These are phyloP conservation scores for Apodemus agrarius DNA, from an alignment of 2,797 vertebrate genomes.

Conservation along the genomic window DNA sequence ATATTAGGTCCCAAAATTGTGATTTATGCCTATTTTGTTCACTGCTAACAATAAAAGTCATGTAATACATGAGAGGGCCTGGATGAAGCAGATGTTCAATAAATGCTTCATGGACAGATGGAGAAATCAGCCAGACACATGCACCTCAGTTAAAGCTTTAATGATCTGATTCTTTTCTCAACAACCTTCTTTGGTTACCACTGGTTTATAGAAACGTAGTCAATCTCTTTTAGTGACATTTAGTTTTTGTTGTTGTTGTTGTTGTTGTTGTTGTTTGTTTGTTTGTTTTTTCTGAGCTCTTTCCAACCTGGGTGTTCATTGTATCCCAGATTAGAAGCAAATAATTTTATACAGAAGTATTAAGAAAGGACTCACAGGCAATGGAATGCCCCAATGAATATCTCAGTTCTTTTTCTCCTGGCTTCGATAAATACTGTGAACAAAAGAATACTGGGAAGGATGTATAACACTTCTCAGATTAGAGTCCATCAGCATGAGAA, in stretches of 20 bases:
- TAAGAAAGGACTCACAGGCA: not conserved
- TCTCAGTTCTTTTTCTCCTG: not conserved
- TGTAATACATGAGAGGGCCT: rapidly evolving
- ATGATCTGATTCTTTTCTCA: not conserved
- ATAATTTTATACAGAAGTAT: not conserved
- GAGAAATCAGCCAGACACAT: not conserved
- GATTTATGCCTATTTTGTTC: not conserved
- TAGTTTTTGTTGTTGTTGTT: too few relatives aligned
- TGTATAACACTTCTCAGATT: not conserved
- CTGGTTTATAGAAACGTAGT: not conserved
- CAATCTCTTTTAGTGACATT: not conserved
- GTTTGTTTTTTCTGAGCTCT: not conserved
- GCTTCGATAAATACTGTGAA: not conserved
- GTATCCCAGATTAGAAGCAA: not conserved
- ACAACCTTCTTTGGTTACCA: not conserved
- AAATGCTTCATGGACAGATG: not conserved
- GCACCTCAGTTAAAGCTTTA: not conserved
- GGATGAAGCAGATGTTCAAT: not conserved
- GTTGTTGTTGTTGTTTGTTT: too few relatives aligned
- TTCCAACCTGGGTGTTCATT: not conserved
- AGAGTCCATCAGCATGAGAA: not conserved
- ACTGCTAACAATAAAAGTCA: not conserved
- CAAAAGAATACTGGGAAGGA: not conserved
- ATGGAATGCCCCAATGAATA: not conserved
- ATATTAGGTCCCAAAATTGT: not conserved